phyloP scores from a whole-genome alignment of 1,140 invertebrate species.

The Trichonephila clavata region DNA sequence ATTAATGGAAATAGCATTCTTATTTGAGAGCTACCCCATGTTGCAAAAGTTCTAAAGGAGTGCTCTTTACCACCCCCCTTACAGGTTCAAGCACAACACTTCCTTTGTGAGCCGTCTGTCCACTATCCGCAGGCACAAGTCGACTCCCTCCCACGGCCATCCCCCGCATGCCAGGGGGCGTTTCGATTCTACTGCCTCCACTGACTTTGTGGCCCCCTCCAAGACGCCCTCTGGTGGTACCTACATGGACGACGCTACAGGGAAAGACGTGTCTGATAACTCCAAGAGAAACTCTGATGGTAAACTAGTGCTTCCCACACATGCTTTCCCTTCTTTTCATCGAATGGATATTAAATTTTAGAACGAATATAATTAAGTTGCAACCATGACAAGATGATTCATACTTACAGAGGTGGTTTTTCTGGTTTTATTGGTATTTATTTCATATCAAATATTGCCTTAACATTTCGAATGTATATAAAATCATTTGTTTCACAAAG shows the following conservation, averaged over 20 bases:
- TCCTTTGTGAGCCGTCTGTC: constrained; percentile 93
- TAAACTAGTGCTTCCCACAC: constrained; percentile 82
- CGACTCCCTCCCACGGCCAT: constrained; percentile 85
- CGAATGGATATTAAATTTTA: too few relatives aligned
- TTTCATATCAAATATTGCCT: too few relatives aligned
- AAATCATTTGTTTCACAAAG: too few relatives aligned
- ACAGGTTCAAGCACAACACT: constrained; percentile 94
- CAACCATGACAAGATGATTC: too few relatives aligned
- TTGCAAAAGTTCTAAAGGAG: background rate
- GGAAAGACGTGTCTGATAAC: constrained; percentile 84
- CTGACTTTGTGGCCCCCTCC: constrained; percentile 73
- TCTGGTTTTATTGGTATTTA: too few relatives aligned
- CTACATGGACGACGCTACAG: constrained; percentile 87
- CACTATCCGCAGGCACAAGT: constrained; percentile 89
- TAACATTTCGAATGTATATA: too few relatives aligned
- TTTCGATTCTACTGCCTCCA: constrained; percentile 63
- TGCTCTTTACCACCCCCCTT: background rate
- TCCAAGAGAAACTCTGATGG: constrained; percentile 91
- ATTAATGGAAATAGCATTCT: background rate
- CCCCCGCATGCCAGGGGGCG: constrained; percentile 77
- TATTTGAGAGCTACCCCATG: background rate
- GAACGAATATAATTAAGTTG: too few relatives aligned
- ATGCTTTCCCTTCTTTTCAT: too few relatives aligned
- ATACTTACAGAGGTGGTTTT: too few relatives aligned
- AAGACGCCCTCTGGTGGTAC: constrained; percentile 83